phyloP scores from a whole-genome alignment of 2,797 vertebrate genomes.

The Ceryle rudis region DNA sequence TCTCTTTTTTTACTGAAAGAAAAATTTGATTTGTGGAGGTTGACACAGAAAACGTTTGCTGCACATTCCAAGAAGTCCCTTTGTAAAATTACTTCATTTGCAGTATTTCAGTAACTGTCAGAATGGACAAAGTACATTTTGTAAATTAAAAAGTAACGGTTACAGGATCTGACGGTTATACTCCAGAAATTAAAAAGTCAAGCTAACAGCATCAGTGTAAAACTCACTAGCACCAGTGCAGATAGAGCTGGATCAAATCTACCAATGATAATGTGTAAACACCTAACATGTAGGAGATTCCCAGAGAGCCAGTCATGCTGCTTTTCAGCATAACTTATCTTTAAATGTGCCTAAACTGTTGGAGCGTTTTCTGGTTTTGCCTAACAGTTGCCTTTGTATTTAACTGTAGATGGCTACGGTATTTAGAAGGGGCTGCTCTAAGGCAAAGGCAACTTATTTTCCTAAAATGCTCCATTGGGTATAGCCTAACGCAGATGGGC shows the following conservation, averaged over 20 bases:
- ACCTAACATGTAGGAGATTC: neutral
- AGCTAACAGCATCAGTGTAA: neutral
- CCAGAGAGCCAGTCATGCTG: neutral
- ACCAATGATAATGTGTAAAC: too few relatives aligned
- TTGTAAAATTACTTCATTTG: neutral
- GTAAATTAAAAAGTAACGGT: neutral
- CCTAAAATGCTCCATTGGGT: neutral
- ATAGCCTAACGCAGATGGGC: neutral
- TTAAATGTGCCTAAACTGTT: neutral
- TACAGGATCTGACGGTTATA: neutral
- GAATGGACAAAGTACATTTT: neutral
- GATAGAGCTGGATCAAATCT: neutral
- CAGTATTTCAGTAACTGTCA: neutral
- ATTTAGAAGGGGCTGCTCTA: neutral
- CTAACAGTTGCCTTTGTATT: neutral
- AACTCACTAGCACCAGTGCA: neutral
- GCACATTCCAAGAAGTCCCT: neutral
- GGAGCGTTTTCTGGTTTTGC: neutral
- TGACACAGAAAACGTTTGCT: neutral
- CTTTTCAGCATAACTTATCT: neutral
- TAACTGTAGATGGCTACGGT: neutral
- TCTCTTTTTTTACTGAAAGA: neutral
- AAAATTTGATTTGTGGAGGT: neutral
- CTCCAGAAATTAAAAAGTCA: neutral
- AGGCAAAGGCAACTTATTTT: neutral